Evolutionary conservation across 2,113 vertebrate species (phyloP), one percentile per base, ranked within the genome.

Genomic region (Ageneiosus marmoratus): DNA sequence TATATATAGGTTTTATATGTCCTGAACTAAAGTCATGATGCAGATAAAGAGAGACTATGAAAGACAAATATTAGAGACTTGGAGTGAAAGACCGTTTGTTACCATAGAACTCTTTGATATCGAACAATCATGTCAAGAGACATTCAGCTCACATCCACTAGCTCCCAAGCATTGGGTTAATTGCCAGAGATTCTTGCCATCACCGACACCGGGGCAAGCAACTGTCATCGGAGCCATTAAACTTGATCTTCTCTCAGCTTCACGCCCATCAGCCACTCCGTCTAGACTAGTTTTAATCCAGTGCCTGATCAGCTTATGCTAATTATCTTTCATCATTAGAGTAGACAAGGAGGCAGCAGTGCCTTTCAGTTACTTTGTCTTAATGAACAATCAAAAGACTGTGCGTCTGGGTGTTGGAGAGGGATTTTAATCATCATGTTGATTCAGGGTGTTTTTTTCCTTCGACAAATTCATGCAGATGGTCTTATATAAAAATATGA

Each of bases 321-420:
- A 89, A 92, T 91, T 87, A 86, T 86, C 75, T 60, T 2, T 51
- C 81, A 63, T 84, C 83, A 91, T 89, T 85, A 90, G 86, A 88
- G 81, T 5, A 44, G 34, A 69, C 10, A 62, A 29, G 5, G 12
- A 67, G 18, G 63, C 32, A 20, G 32, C 63, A 9, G 63, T 67
- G 63, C 32, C 32, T 67, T 67, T 67, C 18, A 7, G 16, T 34
- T 65, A 9, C 32, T 65, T 65, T 8, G 62, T 37, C 16, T 37
- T 67, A 67, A 37, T 22, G 63, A 67, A 37, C 63, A 22, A 37
- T 37, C 32, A 10, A 67, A 37, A 34, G 1, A 16, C 63, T 67
- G 32, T n/a, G n/a, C n/a, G n/a, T 20, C 16, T 0, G 8, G 1
- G 18, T 37, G 63, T 20, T 67, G 63, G 6, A 67, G 63, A 67